A percentile compares a stretch with the other conserved stretches of the same genome.
Evolutionary conservation across 2,113 vertebrate genomes (phyloP).

Genomic region (Ceratotherium simum): DNA sequence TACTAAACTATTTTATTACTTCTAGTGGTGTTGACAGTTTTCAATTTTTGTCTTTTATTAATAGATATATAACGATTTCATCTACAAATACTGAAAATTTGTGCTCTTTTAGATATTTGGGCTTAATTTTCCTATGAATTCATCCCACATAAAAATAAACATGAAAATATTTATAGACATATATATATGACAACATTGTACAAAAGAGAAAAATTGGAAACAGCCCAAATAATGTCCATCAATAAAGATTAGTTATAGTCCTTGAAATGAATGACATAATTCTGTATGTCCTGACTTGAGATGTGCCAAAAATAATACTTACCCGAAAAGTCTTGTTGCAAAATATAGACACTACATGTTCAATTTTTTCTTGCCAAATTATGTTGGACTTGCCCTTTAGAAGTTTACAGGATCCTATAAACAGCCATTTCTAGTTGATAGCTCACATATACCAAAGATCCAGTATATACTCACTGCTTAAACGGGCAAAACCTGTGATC

Average conservation of each 20-base stretch:
- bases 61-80: neutral
- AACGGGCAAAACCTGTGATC: neutral
- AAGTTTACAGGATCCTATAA: neutral
- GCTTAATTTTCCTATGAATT: neutral
- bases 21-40: neutral
- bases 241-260: neutral
- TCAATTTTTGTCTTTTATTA: neutral
- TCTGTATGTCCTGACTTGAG: neutral
- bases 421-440: neutral
- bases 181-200: neutral
- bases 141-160: neutral
- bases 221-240: neutral
- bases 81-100: neutral
- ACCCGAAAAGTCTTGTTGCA: neutral
- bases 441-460: neutral
- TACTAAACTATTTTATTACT: neutral
- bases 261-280: neutral
- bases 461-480: neutral
- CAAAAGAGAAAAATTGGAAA: neutral
- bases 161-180: neutral
- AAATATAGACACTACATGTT: neutral
- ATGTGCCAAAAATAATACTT: neutral
- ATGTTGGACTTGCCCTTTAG: neutral
- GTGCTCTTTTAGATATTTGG: neutral
- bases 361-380: neutral